Percentiles rank a stretch among this genome's conserved stretches.
Evolutionary conservation across 2,113 vertebrate species (phyloP).

Genomic region (Kryptolebias marmoratus): DNA sequence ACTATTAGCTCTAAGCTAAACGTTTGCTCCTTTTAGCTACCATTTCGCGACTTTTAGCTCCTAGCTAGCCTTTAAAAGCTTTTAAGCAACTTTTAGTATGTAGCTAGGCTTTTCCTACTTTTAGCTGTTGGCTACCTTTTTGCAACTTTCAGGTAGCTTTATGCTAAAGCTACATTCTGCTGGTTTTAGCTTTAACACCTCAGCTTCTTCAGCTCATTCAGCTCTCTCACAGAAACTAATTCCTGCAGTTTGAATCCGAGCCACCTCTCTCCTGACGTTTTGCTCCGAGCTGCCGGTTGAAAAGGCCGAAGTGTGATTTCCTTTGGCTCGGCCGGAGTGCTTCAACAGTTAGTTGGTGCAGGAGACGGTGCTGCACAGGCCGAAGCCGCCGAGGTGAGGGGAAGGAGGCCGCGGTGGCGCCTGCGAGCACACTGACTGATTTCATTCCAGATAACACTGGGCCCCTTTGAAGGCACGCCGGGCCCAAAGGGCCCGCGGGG

Average conservation of each 20-base stretch:
- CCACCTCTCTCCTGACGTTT: background rate
- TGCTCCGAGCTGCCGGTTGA: constrained; percentile 22
- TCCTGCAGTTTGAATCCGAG: background rate
- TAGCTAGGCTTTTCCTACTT: no score
- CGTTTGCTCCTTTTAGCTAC: no score
- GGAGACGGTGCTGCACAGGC: constrained; percentile 9
- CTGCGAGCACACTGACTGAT: constrained; percentile 66
- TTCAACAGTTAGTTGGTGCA: constrained; percentile 43
- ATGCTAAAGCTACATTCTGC: no score
- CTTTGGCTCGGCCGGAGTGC: constrained; percentile 10
- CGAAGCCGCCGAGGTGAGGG: constrained; percentile 29
- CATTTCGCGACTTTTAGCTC: no score
- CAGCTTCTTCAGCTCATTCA: no score
- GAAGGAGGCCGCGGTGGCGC: constrained; percentile 47
- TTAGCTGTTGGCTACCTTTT: no score
- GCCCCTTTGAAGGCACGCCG: constrained; percentile 66
- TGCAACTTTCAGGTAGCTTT: no score
- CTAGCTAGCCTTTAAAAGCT: no score
- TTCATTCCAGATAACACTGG: constrained; percentile 65
- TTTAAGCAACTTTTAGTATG: no score
- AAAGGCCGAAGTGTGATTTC: constrained; percentile 24
- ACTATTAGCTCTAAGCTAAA: no score
- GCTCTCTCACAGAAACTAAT: no score
- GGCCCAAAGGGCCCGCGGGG: constrained; percentile 53
- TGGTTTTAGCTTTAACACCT: no score